Evolutionary conservation across 2,888 invertebrate genomes (phyloP), one percentile per base, ranked within the genome.

Genomic region (Phytoseiulus persimilis): DNA sequence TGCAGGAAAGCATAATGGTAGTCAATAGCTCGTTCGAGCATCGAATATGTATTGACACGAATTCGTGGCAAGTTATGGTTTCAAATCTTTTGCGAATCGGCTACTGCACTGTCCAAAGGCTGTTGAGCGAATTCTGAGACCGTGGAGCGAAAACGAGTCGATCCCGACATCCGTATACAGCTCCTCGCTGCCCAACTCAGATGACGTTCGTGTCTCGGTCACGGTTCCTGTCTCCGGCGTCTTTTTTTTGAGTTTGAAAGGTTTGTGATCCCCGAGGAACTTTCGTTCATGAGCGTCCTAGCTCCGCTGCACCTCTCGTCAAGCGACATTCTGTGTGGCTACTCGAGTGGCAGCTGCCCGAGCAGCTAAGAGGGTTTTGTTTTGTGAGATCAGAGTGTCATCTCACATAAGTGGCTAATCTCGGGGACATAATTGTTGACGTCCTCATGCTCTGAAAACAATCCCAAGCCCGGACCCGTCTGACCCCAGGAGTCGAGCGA

Each of bases 361-460:
- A 65, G 65, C 65, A 65, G 65, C 65, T 28, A 65, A 65, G 65
- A 65, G 65, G 65, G 65, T 14, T 65, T 28, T 65, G 65, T 65
- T 65, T 65, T 65, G 65, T 65, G 65, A 65, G 65, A 65, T 65
- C 65, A 65, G 65, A 65, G 65, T 65, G 65, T 65, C 65, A 65
- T 65, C 65, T 65, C 14, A 65, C 65, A 65, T 65, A 11, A 65
- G 65, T 65, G 18, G 65, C 11, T 2, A 65, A 23, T 28, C 23
- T 65, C 28, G 65, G 65, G 65, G 65, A 65, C 65, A 65, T 23
- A 65, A 65, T 14, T 2, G 65, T 65, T 65, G 65, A 65, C 65
- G 65, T 65, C 18, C 28, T 23, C 11, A 65, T 65, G 65, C 65
- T 65, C 65, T 65, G 28, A 65, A 65, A 6, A 23, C 65, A 23